Conservation (phyloP, 2,888 invertebrate species). For the Pyrocoelia pectoralis region DNA sequence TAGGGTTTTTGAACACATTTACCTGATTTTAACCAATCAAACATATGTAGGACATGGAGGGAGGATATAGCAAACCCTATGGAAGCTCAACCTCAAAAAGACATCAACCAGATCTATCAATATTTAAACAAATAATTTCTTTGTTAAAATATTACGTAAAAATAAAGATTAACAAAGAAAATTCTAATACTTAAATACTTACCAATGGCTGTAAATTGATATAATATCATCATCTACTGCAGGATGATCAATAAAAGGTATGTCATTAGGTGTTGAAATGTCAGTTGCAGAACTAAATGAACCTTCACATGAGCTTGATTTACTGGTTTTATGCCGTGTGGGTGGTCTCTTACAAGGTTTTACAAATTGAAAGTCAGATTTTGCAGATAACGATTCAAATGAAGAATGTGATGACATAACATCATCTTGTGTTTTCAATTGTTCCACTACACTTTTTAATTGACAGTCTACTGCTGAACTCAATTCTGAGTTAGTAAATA, state of each 20-base stretch:
- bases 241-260: neutral
- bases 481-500: neutral
- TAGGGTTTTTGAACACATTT: too few species aligned
- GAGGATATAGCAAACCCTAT: too few species aligned
- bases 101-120: too few species aligned
- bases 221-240: constrained; percentile 8
- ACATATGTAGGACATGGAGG: too few species aligned
- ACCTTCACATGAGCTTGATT: neutral
- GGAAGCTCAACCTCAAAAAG: too few species aligned
- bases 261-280: neutral
- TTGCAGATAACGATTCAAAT: neutral
- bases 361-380: constrained; percentile 2
- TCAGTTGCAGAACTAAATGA: neutral
- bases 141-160: too few species aligned
- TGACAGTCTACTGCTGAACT: neutral
- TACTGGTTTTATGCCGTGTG: neutral
- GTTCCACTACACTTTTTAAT: neutral
- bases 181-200: neutral
- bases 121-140: too few species aligned
- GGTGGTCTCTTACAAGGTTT: constrained; percentile 19
- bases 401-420: neutral
- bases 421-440: neutral
- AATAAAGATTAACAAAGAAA: too few species aligned
- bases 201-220: constrained; percentile 7
- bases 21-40: too few species aligned